Evolutionary conservation across 37 sponge, comb jelly and placozoan species (phyloP), one percentile per base, ranked within the genome.

Genomic region (Cliona cf. orientalis): DNA sequence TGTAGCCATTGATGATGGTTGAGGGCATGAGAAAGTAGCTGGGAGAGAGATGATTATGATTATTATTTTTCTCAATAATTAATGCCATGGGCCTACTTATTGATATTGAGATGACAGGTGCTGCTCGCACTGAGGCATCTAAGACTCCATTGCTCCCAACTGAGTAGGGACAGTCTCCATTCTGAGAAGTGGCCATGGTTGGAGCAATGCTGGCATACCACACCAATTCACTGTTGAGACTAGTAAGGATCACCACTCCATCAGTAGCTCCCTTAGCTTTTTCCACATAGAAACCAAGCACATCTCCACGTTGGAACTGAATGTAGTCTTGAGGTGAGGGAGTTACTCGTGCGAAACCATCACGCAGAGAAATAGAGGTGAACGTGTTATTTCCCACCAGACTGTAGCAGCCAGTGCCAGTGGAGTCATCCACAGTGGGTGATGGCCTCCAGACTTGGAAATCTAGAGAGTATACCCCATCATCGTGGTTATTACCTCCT

Each of bases 361-460:
- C 66, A 72, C 25, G 53, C 37, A 64, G 72, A 26, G 5, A 1
- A 2, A 72, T 62, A 2, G 12, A n/a, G 0, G 38, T 17, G 25
- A 66, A 79, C 22, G 1, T 21, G 35, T 85, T 85, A 28, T 69
- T 43, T 42, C 71, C 85, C 21, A 85, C 71, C 42, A 70, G 5
- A 43, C 45, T 29, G 43, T 72, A 82, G 44, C 63, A 62, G 29
- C 73, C 73, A 33, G 9, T 43, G 6, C 31, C n/a, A n/a, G n/a
- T n/a, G n/a, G n/a, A n/a, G n/a, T n/a, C 1, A 4, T 17, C n/a
- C 9, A 29, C 65, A 19, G 49, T 21, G 41, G 73, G 59, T 63
- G 68, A 53, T 32, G 78, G 77, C 43, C 85, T 76, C 85, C 85
- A 85, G 14, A 85, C 78, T 77, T 85, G 85, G 46, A 85, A 76